Evolutionary conservation across 2,113 vertebrate genomes (phyloP).

Genomic region (Glareola pratincola): DNA sequence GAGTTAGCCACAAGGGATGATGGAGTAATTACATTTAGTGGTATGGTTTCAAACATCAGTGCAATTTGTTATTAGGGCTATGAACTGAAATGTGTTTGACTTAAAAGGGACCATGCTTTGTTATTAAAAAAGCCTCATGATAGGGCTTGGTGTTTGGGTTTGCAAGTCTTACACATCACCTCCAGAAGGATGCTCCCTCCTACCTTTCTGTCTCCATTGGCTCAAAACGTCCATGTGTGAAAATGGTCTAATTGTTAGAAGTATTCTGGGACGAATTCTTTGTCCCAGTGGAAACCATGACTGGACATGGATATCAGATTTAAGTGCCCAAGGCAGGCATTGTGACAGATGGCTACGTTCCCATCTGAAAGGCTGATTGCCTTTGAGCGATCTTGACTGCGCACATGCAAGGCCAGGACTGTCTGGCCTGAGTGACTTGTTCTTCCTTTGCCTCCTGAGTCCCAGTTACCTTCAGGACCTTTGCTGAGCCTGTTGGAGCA

Average conservation of each 20-base stretch:
- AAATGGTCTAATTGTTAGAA: not conserved
- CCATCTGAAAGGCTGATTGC: not conserved
- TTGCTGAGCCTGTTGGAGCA: not conserved
- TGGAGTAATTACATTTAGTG: slow-evolving; percentile 1
- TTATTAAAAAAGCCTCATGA: not conserved
- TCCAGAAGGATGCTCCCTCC: not conserved
- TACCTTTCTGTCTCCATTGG: not conserved
- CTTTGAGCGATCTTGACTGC: rapidly evolving
- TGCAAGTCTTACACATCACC: not conserved
- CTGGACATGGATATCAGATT: not conserved
- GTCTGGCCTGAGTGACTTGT: not conserved
- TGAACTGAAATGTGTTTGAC: not conserved
- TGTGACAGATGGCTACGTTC: not conserved
- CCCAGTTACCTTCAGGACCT: not conserved
- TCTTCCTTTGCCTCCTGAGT: not conserved
- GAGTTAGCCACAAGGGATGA: not conserved
- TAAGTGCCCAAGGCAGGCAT: not conserved
- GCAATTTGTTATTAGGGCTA: not conserved
- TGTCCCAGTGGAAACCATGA: not conserved
- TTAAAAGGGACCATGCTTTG: not conserved
- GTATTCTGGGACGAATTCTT: not conserved
- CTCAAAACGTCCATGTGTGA: not conserved
- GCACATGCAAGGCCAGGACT: not conserved
- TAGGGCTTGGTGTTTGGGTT: not conserved
- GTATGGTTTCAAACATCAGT: not conserved